Conservation (phyloP, 2,113 vertebrate species). For the Carassius carassius region DNA sequence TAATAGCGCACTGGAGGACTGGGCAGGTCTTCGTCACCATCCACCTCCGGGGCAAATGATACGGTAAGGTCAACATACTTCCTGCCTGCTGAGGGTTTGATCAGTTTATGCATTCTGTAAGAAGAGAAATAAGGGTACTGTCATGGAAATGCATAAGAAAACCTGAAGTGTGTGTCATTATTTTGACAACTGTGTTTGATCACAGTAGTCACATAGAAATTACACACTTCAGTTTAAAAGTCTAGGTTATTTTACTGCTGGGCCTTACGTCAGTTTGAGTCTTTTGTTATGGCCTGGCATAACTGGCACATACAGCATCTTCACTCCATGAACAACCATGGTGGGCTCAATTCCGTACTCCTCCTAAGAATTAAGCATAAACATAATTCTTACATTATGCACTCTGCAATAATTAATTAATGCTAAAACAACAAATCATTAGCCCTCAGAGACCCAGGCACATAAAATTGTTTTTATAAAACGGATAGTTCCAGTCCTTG, state of each 20-base stretch:
- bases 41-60: constrained; percentile 90
- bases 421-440: not conserved
- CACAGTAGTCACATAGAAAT: not conserved
- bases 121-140: not conserved
- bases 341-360: constrained; percentile 95
- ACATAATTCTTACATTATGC: no score
- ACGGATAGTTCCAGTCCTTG: no score
- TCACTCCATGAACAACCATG: constrained; percentile 97
- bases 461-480: no score
- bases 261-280: constrained; percentile 92
- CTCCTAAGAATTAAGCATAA: constrained; percentile 74
- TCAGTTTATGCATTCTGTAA: constrained; percentile 94
- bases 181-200: not conserved
- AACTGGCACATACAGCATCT: constrained; percentile 98
- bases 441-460: not conserved
- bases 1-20: constrained; percentile 95
- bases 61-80: constrained; percentile 96
- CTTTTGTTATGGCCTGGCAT: constrained; percentile 97
- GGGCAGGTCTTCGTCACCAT: constrained; percentile 92
- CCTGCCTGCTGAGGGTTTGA: constrained; percentile 89
- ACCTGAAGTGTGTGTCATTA: not conserved
- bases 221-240: not conserved
- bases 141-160: not conserved
- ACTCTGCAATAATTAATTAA: not conserved
- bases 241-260: not conserved